phyloP scores from a whole-genome alignment of 2,888 invertebrate genomes.

The Euphydryas editha region DNA sequence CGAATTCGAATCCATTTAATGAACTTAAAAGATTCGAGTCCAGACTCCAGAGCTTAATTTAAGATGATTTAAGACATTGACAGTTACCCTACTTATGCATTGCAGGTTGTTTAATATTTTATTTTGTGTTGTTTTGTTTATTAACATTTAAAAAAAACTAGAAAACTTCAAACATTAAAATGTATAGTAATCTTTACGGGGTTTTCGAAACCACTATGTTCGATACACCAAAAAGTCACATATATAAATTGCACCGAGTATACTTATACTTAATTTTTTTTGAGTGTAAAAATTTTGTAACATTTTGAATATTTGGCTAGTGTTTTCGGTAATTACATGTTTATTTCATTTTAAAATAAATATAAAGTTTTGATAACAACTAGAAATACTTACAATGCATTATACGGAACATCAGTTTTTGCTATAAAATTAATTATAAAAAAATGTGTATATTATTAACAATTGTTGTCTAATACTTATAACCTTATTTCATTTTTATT shows the following conservation, averaged over 20 bases:
- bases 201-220: background rate
- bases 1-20: no score
- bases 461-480: background rate
- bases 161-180: background rate
- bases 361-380: background rate
- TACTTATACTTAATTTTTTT: no score
- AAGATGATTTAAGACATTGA: background rate
- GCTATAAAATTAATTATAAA: background rate
- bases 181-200: background rate
- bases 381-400: no score
- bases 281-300: background rate
- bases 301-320: background rate
- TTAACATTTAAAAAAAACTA: background rate
- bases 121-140: background rate
- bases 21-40: background rate
- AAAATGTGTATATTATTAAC: background rate
- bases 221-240: background rate
- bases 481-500: no score
- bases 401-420: no score
- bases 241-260: background rate
- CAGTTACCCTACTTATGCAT: background rate
- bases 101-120: background rate
- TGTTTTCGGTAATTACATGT: background rate
- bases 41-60: background rate
- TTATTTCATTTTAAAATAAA: background rate